Evolutionary conservation across 2,888 invertebrate species (phyloP).

Genomic region (Cephalotes varians): DNA sequence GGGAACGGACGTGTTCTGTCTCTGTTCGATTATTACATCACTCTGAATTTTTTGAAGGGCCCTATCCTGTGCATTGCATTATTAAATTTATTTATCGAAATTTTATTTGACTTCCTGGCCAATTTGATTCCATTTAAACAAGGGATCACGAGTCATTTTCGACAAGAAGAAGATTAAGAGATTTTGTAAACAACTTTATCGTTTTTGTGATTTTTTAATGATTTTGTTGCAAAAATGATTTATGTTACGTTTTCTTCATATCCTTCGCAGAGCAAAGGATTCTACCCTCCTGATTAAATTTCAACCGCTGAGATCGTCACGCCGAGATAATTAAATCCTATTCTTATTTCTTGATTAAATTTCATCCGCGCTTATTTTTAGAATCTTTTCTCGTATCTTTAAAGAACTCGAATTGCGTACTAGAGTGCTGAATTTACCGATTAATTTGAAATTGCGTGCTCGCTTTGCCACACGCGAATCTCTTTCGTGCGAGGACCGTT

Average conservation of each 20-base stretch:
- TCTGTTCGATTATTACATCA: too few relatives aligned
- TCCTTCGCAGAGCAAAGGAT: too few relatives aligned
- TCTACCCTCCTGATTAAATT: neutral
- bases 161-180: too few relatives aligned
- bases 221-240: neutral
- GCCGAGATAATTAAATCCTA: neutral
- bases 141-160: too few relatives aligned
- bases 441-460: neutral
- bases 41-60: too few relatives aligned
- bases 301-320: neutral
- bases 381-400: neutral
- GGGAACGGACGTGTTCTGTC: too few relatives aligned
- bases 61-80: too few relatives aligned
- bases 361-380: neutral
- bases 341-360: conserved; percentile 2
- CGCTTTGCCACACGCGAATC: too few relatives aligned
- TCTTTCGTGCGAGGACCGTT: neutral
- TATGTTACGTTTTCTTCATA: neutral
- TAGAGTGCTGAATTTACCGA: neutral
- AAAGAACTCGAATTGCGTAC: neutral
- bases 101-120: too few relatives aligned
- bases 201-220: too few relatives aligned
- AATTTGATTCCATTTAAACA: too few relatives aligned
- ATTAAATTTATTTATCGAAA: too few relatives aligned
- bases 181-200: neutral